Evolutionary conservation across 2,113 vertebrate genomes (phyloP).

Genomic region (Dromaius novaehollandiae): DNA sequence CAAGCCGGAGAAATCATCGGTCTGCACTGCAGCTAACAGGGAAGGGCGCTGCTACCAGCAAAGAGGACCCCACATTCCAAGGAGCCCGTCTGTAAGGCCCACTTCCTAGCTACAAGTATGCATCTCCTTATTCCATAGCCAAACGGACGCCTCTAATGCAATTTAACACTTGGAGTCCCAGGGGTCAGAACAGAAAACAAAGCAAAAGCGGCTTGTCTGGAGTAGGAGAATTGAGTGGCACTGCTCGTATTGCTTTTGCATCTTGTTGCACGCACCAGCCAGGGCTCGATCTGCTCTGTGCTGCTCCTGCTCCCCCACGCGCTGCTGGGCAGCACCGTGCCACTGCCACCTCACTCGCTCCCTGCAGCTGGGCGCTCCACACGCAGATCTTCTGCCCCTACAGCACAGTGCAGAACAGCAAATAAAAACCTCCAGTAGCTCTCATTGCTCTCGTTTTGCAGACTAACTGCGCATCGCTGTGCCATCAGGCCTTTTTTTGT

Average conservation of each 20-base stretch:
- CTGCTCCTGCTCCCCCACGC: neutral
- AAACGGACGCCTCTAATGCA: neutral
- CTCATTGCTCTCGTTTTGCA: neutral
- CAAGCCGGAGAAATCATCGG: neutral
- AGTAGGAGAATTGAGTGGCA: neutral
- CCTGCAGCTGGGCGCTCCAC: neutral
- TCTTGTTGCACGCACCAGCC: neutral
- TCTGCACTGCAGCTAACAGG: no score
- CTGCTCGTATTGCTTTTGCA: neutral
- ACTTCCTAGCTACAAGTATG: neutral
- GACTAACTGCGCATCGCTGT: neutral
- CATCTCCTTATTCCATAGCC: neutral
- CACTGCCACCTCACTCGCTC: no score
- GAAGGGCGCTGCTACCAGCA: neutral
- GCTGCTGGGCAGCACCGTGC: neutral
- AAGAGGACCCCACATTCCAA: rapidly evolving
- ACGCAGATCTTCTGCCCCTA: neutral
- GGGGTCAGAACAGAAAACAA: neutral
- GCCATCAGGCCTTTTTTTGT: neutral
- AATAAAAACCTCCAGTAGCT: neutral
- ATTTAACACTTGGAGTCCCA: neutral
- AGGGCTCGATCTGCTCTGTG: neutral
- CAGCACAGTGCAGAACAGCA: neutral
- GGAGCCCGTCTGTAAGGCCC: neutral
- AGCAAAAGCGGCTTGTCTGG: neutral